Conservation (phyloP, 2,113 vertebrate genomes). For the Nipponia nippon region DNA sequence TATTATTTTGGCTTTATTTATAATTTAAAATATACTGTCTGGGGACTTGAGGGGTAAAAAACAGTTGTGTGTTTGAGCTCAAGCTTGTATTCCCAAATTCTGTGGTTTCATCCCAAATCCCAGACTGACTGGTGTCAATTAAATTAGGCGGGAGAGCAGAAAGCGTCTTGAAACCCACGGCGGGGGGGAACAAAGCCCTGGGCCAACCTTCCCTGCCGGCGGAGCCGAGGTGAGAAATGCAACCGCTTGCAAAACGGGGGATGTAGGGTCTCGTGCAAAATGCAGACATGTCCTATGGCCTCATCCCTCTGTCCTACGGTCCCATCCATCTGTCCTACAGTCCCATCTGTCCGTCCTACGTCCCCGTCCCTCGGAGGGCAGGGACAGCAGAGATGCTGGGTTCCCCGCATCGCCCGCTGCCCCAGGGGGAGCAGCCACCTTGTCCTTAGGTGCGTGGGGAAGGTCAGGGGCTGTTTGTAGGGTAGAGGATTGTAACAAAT, state of each 20-base stretch:
- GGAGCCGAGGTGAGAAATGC: not conserved
- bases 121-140: constrained; percentile 41
- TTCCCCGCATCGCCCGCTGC: not conserved
- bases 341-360: not conserved
- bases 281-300: not conserved
- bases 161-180: not conserved
- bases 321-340: not conserved
- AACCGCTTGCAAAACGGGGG: not conserved
- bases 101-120: not conserved
- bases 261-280: not conserved
- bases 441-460: not conserved
- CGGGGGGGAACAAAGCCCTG: not conserved
- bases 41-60: not conserved
- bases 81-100: not conserved
- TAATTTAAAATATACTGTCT: not conserved
- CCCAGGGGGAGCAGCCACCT: not conserved
- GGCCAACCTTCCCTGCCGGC: not conserved
- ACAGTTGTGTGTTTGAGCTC: not conserved
- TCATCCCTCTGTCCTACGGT: not conserved
- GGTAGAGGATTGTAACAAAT: not conserved
- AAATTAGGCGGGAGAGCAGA: constrained; percentile 31
- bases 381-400: not conserved
- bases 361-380: not conserved
- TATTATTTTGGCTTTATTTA: not conserved
- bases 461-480: not conserved